phyloP scores from a whole-genome alignment of 2,113 vertebrate genomes.

The Raja brachyura region DNA sequence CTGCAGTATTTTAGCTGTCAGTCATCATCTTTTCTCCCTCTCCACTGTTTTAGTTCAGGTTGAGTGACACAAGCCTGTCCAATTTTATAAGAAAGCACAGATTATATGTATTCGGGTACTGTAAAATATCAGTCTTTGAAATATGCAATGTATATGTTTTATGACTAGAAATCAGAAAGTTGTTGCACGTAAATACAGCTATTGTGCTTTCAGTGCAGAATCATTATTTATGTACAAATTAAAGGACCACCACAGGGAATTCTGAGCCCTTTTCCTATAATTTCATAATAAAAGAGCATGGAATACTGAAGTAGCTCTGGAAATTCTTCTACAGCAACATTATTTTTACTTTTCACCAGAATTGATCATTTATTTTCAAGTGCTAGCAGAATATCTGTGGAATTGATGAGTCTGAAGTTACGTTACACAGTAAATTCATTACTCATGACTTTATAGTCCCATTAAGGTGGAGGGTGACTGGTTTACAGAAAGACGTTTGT shows the following conservation, averaged over 20 bases:
- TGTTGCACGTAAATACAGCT: constrained; percentile 31
- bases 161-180: constrained; percentile 34
- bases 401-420: not conserved
- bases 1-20: not conserved
- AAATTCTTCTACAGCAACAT: not conserved
- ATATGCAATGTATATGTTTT: constrained; percentile 38
- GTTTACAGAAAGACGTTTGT: not conserved
- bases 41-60: not conserved
- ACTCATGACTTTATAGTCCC: not conserved
- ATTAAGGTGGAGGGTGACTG: not conserved
- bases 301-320: not conserved
- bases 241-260: not conserved
- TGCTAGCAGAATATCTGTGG: not conserved
- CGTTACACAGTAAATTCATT: not conserved
- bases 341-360: not conserved
- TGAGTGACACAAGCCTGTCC: not conserved
- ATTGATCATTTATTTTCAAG: not conserved
- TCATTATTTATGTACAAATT: constrained; percentile 28
- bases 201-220: constrained; percentile 35
- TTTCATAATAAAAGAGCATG: constrained; percentile 37
- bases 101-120: constrained; percentile 27
- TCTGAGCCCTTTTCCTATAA: constrained; percentile 31
- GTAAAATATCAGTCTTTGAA: constrained; percentile 35
- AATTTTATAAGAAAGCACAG: constrained; percentile 34
- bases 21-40: not conserved